Base-by-base conservation (phyloP, 2,113 vertebrate species). In the Daphoenositta chrysoptera region DNA sequence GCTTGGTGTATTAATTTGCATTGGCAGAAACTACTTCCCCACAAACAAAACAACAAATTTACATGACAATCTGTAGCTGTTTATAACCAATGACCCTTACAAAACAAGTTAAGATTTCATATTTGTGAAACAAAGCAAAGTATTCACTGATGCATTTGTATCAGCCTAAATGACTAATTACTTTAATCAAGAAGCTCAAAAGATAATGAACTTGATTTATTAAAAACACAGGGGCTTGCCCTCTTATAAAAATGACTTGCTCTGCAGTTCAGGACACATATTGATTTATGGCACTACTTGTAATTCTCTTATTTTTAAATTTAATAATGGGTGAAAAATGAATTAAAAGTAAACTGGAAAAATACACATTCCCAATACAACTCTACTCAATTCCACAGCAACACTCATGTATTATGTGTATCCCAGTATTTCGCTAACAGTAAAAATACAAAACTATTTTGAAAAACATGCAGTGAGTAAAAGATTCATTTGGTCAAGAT, bases 131-230 rank as follows among this genome's bases (percentile, higher is more conserved):
- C 45, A 90, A 83, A 96, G 51, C 63, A 11, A 40, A 30, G 31
- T 33, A 63, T 57, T 96, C 42, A 4, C 39, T 44, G 31, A 71
- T 42, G 63, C 69, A 37, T 96, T 76, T 75, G 58, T 54, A 88
- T 80, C 95, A 94, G 90, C 85, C 92, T 87, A 96, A 90, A 95
- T 78, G 95, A 96, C 96, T 96, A 93, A 97, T 94, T 94, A 82
- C 91, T 96, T 90, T 75, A 78, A 89, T 87, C 90, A 31, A 35
- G 47, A 92, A 78, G 66, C 80, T 90, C 81, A 64, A 79, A 95
- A 92, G 97, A 96, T 89, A 97, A 93, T 39, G 35, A 90, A 86
- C 72, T 78, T 68, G 90, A 91, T 83, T 87, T 88, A 89, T 94
- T 86, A 94, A 45, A 90, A 94, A 94, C 33, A 83, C 33, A 77